Conservation (phyloP, 1,140 invertebrate species). For the Sarcophaga peregrina region DNA sequence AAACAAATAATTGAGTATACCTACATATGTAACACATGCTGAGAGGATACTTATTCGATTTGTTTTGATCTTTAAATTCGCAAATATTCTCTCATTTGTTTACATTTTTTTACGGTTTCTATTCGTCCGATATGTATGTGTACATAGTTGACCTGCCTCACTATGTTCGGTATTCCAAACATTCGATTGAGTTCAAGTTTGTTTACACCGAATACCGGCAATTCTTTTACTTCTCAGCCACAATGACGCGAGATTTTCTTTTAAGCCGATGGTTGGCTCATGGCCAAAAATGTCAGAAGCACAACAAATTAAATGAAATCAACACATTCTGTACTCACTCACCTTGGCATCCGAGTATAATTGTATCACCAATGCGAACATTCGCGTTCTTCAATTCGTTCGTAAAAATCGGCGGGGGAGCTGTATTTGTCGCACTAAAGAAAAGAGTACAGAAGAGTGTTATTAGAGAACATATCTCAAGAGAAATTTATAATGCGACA, state of each 20-base stretch:
- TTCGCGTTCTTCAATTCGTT: constrained; percentile 77
- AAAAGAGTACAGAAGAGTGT: constrained; percentile 38
- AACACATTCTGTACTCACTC: constrained; percentile 55
- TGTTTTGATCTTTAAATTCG: constrained; percentile 58
- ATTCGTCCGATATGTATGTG: neutral
- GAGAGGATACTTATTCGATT: constrained; percentile 50
- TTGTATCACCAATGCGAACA: constrained; percentile 79
- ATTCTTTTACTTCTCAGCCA: constrained; percentile 12
- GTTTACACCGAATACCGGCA: constrained; percentile 25
- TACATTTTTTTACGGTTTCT: neutral
- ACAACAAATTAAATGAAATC: constrained; percentile 20
- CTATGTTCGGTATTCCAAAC: constrained; percentile 36
- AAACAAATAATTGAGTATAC: too few relatives aligned
- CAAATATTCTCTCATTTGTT: neutral
- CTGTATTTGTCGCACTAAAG: constrained; percentile 64
- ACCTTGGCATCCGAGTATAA: constrained; percentile 80
- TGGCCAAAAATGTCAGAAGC: constrained; percentile 31
- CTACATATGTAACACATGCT: too few relatives aligned
- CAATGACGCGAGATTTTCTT: constrained; percentile 7
- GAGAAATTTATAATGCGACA: constrained; percentile 42
- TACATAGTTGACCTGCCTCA: constrained; percentile 63
- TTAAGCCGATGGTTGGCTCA: constrained; percentile 1
- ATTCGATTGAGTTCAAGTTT: constrained; percentile 64
- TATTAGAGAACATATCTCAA: constrained; percentile 26
- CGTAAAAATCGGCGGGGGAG: constrained; percentile 80